Percentiles rank a stretch among this genome's conserved stretches.
Evolutionary conservation across 1,140 invertebrate species (phyloP).

Genomic region (Panagrolaimus sp.): DNA sequence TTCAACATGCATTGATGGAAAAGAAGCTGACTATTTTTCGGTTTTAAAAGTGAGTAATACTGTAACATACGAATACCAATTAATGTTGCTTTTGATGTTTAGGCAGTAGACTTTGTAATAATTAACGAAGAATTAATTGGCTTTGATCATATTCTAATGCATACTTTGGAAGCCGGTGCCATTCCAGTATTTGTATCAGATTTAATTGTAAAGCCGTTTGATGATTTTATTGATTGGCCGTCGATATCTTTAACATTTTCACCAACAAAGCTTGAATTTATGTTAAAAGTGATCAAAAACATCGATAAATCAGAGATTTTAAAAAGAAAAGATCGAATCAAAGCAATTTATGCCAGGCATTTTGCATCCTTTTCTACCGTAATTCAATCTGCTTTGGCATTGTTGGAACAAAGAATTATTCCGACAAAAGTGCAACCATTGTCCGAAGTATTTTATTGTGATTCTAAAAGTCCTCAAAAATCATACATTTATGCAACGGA

Average conservation of each 20-base stretch:
- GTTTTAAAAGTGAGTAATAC: background rate
- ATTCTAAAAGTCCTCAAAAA: too few species aligned
- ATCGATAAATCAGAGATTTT: background rate
- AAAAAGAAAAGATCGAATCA: background rate
- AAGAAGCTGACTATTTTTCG: background rate
- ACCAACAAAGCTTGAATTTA: background rate
- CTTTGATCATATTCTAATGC: background rate
- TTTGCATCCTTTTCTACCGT: background rate
- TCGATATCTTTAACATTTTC: background rate
- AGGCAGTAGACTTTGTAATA: background rate
- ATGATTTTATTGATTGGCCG: slow-evolving; percentile 9
- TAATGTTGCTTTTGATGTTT: too few species aligned
- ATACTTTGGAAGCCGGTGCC: background rate
- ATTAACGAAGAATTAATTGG: background rate
- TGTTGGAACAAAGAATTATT: background rate
- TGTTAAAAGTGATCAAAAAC: background rate
- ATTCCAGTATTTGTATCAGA: slow-evolving; percentile 4
- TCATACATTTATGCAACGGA: background rate
- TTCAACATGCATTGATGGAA: slow-evolving; percentile 5
- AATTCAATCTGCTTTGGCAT: background rate
- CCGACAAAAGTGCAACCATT: too few species aligned
- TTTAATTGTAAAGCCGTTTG: background rate
- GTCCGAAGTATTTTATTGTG: too few species aligned
- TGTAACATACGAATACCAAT: too few species aligned
- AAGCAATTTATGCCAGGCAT: background rate